Percentiles rank a stretch among this genome's conserved stretches.
Conservation (phyloP, 2,888 invertebrate genomes). For the Calliscelio sp. region DNA sequence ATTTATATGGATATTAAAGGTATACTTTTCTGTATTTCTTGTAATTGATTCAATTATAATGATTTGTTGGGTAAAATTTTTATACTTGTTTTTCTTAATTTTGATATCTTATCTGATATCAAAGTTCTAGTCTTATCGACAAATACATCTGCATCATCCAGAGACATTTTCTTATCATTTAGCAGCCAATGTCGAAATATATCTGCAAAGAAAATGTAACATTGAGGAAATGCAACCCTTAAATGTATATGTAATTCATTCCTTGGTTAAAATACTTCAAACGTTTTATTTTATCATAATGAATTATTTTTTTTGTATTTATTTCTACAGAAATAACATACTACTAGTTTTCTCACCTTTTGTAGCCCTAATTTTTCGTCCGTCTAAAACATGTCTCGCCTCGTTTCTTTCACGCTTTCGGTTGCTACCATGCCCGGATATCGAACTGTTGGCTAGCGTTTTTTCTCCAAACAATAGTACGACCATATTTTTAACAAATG, state of each 20-base stretch:
- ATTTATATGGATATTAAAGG: too few relatives aligned
- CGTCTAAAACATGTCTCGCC: background rate
- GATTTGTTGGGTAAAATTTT: too few relatives aligned
- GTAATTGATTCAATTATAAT: too few relatives aligned
- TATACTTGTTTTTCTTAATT: constrained; percentile 9
- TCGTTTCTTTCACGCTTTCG: background rate
- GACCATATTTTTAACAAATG: background rate
- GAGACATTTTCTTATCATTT: background rate
- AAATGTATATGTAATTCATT: too few relatives aligned
- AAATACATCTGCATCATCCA: background rate
- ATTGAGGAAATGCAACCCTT: too few relatives aligned
- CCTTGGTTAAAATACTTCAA: too few relatives aligned
- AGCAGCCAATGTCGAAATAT: background rate
- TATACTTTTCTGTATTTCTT: too few relatives aligned
- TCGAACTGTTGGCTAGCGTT: background rate
- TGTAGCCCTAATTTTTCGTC: background rate
- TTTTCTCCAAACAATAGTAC: background rate
- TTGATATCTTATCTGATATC: background rate
- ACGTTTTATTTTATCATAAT: background rate
- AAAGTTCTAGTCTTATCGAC: background rate
- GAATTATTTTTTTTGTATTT: too few relatives aligned
- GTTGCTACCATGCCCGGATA: constrained; percentile 12
- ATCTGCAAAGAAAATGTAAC: background rate
- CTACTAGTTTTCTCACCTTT: background rate
- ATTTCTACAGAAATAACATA: too few relatives aligned